Conservation (phyloP, 2,113 vertebrate species). For the Gracilinanus agilis region DNA sequence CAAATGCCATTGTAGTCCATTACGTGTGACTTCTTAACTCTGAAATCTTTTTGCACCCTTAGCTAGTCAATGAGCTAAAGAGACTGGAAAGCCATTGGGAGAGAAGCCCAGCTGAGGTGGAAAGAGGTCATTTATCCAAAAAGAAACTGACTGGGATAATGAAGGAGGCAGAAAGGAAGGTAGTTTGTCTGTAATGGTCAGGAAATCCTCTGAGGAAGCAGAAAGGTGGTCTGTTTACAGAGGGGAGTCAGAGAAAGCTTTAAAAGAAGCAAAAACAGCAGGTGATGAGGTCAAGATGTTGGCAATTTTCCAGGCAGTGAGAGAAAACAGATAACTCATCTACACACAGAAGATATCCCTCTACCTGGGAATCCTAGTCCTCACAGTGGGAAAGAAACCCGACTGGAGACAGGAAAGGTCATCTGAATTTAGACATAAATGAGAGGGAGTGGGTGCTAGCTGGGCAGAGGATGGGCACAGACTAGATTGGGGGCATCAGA, state of each 20-base stretch:
- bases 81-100: not conserved
- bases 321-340: not conserved
- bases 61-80: not conserved
- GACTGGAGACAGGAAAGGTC: rapidly evolving
- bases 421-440: not conserved
- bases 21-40: not conserved
- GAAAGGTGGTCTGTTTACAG: not conserved
- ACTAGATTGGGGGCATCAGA: not conserved
- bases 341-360: not conserved
- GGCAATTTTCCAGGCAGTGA: not conserved
- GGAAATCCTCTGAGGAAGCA: not conserved
- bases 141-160: not conserved
- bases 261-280: not conserved
- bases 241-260: not conserved
- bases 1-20: not conserved
- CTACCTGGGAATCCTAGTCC: not conserved
- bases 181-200: not conserved
- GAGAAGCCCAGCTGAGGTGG: not conserved
- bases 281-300: not conserved
- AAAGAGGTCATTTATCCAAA: not conserved
- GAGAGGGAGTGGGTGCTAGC: not conserved
- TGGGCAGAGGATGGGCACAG: not conserved
- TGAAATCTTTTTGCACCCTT: not conserved
- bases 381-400: not conserved
- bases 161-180: not conserved